A percentile compares a stretch with the other conserved stretches of the same genome.
Conservation (phyloP, 2,113 vertebrate species). For the Brachirus orientalis region DNA sequence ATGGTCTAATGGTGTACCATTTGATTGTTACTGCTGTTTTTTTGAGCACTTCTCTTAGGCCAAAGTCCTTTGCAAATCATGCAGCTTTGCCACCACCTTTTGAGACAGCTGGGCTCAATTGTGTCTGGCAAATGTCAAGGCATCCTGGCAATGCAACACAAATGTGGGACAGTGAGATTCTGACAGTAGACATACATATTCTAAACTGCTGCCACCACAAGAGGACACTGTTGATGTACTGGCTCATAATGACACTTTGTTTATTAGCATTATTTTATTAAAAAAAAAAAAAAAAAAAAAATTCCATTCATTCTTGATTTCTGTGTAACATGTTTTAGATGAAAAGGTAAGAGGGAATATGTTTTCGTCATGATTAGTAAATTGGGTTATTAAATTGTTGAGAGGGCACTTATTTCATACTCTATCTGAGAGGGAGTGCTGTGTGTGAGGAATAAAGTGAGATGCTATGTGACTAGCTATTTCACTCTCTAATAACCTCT, state of each 20-base stretch:
- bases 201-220: slow-evolving; percentile 58
- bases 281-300: slow-evolving; percentile 12
- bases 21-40: slow-evolving; percentile 36
- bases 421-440: slow-evolving; percentile 39
- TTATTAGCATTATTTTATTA: slow-evolving; percentile 38
- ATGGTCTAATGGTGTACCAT: slow-evolving; percentile 47
- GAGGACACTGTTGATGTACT: slow-evolving; percentile 75
- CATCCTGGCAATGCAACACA: slow-evolving; percentile 64
- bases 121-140: slow-evolving; percentile 78
- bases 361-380: slow-evolving; percentile 67
- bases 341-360: slow-evolving; percentile 67
- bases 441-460: slow-evolving; percentile 38
- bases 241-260: slow-evolving; percentile 5
- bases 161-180: too few relatives aligned
- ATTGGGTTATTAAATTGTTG: slow-evolving; percentile 72
- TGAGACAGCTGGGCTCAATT: slow-evolving; percentile 65
- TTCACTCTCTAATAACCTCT: slow-evolving; percentile 73
- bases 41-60: slow-evolving; percentile 32
- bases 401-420: slow-evolving; percentile 63
- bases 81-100: slow-evolving; percentile 63
- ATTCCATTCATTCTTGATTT: slow-evolving; percentile 55
- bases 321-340: slow-evolving; percentile 54
- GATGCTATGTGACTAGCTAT: slow-evolving; percentile 61
- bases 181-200: slow-evolving; percentile 37
- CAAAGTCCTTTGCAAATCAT: slow-evolving; percentile 55